These are phyloP conservation scores for Amiota communis DNA, from an alignment of 2,888 invertebrate genomes.

Conservation along the genomic window DNA sequence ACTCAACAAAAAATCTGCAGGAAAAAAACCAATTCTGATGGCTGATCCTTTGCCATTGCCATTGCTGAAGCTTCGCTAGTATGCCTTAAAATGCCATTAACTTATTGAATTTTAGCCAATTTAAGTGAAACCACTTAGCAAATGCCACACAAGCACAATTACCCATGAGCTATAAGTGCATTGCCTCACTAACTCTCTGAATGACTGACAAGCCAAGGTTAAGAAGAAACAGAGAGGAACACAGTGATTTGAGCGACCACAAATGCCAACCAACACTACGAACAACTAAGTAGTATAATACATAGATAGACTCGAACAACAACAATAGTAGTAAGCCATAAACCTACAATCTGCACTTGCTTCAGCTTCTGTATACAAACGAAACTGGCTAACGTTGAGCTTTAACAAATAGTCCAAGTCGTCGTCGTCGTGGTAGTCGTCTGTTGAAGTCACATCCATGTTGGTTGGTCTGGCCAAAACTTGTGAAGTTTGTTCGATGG, in stretches of 20 bases:
- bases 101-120: slow-evolving; percentile 67
- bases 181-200: too few species aligned
- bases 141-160: slow-evolving; percentile 47
- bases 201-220: background rate
- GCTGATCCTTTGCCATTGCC: too few species aligned
- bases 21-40: too few species aligned
- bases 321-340: too few species aligned
- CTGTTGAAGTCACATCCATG: background rate
- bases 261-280: background rate
- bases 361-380: background rate
- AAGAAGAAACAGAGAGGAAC: too few species aligned
- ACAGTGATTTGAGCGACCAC: background rate
- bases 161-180: slow-evolving; percentile 48
- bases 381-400: background rate
- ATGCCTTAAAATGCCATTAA: slow-evolving; percentile 57
- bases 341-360: background rate
- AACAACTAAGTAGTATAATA: background rate
- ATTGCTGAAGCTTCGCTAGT: slow-evolving; percentile 9
- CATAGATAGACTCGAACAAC: background rate
- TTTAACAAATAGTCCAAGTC: background rate
- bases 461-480: background rate
- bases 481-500: slow-evolving; percentile 37
- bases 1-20: too few species aligned
- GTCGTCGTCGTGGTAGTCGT: background rate
- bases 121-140: slow-evolving; percentile 54